Evolutionary conservation across 2,113 vertebrate species (phyloP), one percentile per base, ranked within the genome.

Genomic region (Myotis davidii): DNA sequence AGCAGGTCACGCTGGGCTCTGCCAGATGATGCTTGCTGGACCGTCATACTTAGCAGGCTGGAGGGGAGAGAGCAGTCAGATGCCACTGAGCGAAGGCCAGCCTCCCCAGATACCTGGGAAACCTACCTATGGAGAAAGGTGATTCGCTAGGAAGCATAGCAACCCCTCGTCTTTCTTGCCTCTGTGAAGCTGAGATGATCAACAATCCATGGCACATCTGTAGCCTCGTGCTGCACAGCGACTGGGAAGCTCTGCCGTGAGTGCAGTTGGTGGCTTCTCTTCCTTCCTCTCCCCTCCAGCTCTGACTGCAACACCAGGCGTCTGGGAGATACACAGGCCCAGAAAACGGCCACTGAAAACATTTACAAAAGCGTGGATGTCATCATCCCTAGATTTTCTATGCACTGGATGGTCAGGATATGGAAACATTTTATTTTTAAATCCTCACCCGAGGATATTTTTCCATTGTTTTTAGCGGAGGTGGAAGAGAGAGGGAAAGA

Each of bases 181-280:
- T 73, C 37, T 50, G 9, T 23, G 37, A 91, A 18, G 50, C 34
- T 34, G 25, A 78, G 5, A 9, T 20, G 5, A 13, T 29, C n/a
- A 21, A 0, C 3, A 2, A 5, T 3, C 74, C 8, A 9, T 3
- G 6, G 61, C 1, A 25, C 0, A 27, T 23, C 21, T 86, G 9
- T 67, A 25, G 65, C 37, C 11, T 9, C 2, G 42, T 48, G 48
- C 17, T 65, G 39, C 39, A 8, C 0, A 0, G 29, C 8, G 18
- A 9, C 10, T 89, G 56, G 64, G 56, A 84, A 61, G 18, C 32
- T 70, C 7, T 29, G 42, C 23, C 18, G 37, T 48, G 56, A 5
- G 14, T 77, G 13, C 14, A 83, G 16, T 21, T 74, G n/a, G 20
- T 65, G 45, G 17, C 8, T 78, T 72, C 20, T 72, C 25, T n/a